phyloP scores from a whole-genome alignment of 2,113 vertebrate genomes.

The Larimichthys crocea region DNA sequence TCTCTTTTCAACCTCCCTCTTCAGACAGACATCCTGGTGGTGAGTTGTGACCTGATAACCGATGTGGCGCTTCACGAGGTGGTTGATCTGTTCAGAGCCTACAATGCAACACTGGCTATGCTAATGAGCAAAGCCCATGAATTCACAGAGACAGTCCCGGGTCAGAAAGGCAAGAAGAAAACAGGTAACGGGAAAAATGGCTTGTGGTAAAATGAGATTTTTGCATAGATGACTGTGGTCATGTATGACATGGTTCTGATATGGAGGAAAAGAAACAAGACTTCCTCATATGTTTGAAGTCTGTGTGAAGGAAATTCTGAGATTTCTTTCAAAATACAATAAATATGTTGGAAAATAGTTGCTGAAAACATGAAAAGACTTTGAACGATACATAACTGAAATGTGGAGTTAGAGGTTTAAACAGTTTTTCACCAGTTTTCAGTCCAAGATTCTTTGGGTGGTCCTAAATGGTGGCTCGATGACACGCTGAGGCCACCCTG shows the following conservation, averaged over 20 bases:
- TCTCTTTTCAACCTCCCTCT: conserved; percentile 12
- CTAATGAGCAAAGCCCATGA: conserved; percentile 95
- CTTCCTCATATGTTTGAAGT: not conserved
- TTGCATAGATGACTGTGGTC: not conserved
- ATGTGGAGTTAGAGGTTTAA: no score
- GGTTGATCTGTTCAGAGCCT: conserved; percentile 96
- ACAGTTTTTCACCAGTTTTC: no score
- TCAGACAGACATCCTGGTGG: conserved; percentile 94
- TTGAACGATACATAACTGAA: no score
- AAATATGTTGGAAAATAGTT: no score
- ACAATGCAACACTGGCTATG: conserved; percentile 95
- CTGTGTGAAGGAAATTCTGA: no score
- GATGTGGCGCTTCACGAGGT: conserved; percentile 95
- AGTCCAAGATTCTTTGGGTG: no score
- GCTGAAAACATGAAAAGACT: no score
- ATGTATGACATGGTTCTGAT: not conserved
- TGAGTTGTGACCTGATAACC: conserved; percentile 97
- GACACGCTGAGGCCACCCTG: no score
- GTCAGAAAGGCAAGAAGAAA: conserved; percentile 97
- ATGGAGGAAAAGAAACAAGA: not conserved
- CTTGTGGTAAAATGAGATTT: not conserved
- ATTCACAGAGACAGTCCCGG: conserved; percentile 90
- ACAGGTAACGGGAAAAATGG: conserved; percentile 82
- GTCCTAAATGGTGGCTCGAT: no score
- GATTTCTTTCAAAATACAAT: no score